A percentile compares a stretch with the other conserved stretches of the same genome.
Evolutionary conservation across 2,797 vertebrate species (phyloP).

Genomic region (Dermochelys coriacea): DNA sequence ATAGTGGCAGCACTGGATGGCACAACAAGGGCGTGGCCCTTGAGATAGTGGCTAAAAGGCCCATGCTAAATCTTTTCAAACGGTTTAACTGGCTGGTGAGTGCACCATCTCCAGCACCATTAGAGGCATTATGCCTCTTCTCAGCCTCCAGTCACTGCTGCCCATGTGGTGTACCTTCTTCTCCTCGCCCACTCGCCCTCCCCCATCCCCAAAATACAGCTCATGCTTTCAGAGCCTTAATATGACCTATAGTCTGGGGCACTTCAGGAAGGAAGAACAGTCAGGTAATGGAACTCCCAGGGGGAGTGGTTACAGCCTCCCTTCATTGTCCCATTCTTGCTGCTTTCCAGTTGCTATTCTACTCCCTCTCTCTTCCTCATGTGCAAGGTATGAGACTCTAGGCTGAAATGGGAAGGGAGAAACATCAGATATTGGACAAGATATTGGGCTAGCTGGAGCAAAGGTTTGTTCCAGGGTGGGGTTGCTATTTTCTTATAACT

Average conservation of each 20-base stretch:
- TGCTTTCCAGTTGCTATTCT: not conserved
- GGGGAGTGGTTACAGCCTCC: not conserved
- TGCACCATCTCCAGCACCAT: not conserved
- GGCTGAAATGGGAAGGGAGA: not conserved
- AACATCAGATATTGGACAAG: not conserved
- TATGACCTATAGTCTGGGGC: rapidly evolving
- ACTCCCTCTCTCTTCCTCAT: rapidly evolving
- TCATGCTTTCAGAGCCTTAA: not conserved
- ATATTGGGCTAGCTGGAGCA: not conserved
- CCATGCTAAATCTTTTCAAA: not conserved
- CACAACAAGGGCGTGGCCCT: not conserved
- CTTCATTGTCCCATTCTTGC: not conserved
- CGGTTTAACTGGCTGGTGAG: not conserved
- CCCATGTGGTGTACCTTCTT: rapidly evolving
- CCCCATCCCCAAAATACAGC: not conserved
- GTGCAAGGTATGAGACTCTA: not conserved
- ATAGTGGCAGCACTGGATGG: not conserved
- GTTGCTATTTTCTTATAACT: not conserved
- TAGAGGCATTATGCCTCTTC: not conserved
- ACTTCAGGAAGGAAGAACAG: not conserved
- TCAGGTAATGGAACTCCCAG: not conserved
- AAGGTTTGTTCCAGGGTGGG: rapidly evolving
- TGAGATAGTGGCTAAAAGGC: not conserved
- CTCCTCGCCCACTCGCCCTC: not conserved
- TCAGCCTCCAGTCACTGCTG: not conserved